phyloP scores from a whole-genome alignment of 2,888 invertebrate genomes.

The Drosophila parthenogenetica region DNA sequence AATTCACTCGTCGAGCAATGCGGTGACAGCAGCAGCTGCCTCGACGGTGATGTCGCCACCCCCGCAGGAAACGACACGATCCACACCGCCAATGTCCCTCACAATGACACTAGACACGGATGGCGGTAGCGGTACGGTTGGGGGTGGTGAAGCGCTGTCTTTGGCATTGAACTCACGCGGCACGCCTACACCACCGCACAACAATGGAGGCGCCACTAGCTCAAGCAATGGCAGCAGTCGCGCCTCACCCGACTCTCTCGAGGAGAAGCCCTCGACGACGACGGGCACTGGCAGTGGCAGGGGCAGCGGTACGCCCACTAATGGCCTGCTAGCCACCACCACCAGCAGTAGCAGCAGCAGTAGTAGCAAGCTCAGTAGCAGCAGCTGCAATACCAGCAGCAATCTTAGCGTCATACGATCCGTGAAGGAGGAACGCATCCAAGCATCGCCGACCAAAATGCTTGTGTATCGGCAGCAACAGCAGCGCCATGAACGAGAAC shows the following conservation, averaged over 20 bases:
- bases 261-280: conserved; percentile 84
- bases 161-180: conserved; percentile 63
- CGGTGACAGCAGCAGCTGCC: conserved; percentile 74
- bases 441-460: conserved; percentile 84
- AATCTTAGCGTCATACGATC: conserved; percentile 85
- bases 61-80: conserved; percentile 53
- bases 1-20: conserved; percentile 82
- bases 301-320: conserved; percentile 64
- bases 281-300: conserved; percentile 50
- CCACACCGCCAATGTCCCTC: conserved; percentile 52
- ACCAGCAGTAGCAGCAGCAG: conserved; percentile 13
- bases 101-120: background rate
- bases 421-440: conserved; percentile 84
- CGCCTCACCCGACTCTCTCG: conserved; percentile 84
- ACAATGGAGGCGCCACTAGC: conserved; percentile 81
- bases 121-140: conserved; percentile 2
- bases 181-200: conserved; percentile 82
- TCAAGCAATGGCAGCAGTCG: conserved; percentile 83
- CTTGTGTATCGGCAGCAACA: conserved; percentile 81
- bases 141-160: conserved; percentile 48
- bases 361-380: conserved; percentile 36
- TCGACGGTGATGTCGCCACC: conserved; percentile 83
- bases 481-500: conserved; percentile 67
- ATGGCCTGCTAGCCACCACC: conserved; percentile 65
- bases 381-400: conserved; percentile 42